Evolutionary conservation across 2,797 vertebrate species (phyloP), one percentile per base, ranked within the genome.

Genomic region (Otus scops): DNA sequence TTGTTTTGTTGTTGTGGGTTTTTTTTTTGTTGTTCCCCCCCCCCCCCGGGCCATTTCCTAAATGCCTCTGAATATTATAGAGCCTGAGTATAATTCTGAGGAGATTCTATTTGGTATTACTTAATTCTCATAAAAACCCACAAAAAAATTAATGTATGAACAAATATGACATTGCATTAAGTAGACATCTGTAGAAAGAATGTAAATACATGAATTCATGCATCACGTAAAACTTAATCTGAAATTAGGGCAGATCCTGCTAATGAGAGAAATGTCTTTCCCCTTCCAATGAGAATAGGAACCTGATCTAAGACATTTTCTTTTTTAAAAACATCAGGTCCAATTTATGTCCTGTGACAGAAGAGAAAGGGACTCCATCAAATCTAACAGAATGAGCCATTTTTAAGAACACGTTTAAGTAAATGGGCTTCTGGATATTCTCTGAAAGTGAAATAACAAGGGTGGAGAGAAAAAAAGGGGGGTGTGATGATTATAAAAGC

Each of bases 401-500:
- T 93, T 96, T 94, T 67, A 94, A 92, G 73, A 79, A 51, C 50
- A 51, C 32, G 34, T 95, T 93, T 93, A 85, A 91, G 71, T 85
- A 93, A 96, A 85, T 80, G 84, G 41, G 36, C 28, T 94, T 76
- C 63, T 93, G 53, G 45, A 59, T 93, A 39, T 85, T 92, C 84
- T 78, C 81, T 87, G 86, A 56, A 92, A 91, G 47, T 54, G 76
- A 92, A 95, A 94, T 89, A 96, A 94, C 73, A 74, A 76, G 34
- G 47, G 14, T 63, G 48, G 75, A 94, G 43, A 88, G 70, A 27
- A 84, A 68, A 83, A 53, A 54, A 26, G 0, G 4, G 28, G 7
- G 11, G 22, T 43, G 32, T 20, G 68, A 74, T 39, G 77, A 26
- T 91, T 94, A 80, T 91, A 92, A 96, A 95, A 92, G 85, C 91